phyloP scores from a whole-genome alignment of 2,797 vertebrate species.

The Melanotaenia pygmaea region DNA sequence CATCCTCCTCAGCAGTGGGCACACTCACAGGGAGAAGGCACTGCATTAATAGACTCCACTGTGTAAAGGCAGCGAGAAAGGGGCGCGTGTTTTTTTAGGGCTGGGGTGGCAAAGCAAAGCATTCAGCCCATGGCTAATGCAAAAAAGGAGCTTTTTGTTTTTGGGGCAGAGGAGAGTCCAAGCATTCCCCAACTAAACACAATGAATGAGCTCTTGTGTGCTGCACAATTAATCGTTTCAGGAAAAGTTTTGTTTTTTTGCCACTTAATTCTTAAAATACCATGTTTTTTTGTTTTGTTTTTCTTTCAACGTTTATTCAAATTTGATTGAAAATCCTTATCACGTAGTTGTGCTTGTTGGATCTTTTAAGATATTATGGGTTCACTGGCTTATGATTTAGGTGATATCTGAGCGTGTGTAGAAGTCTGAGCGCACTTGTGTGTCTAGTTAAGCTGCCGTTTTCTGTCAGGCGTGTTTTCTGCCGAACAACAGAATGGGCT shows the following conservation, averaged over 20 bases:
- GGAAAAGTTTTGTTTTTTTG: conserved; percentile 85
- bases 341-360: conserved; percentile 2
- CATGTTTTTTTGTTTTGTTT: background rate
- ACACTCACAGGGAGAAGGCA: conserved; percentile 77
- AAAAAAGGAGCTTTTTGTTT: conserved; percentile 97
- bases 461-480: conserved; percentile 88
- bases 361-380: conserved; percentile 7
- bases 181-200: conserved; percentile 92
- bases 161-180: conserved; percentile 88
- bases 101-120: conserved; percentile 98
- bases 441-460: conserved; percentile 89
- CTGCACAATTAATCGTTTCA: conserved; percentile 82
- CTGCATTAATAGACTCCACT: conserved; percentile 94
- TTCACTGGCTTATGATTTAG: conserved; percentile 87
- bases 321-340: background rate
- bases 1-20: conserved; percentile 87
- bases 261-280: conserved; percentile 61
- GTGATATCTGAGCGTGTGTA: conserved; percentile 91
- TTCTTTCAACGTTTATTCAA: background rate
- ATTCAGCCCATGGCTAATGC: conserved; percentile 90
- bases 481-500: conserved; percentile 91
- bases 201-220: conserved; percentile 96
- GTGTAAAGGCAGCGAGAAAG: conserved; percentile 92
- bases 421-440: conserved; percentile 91
- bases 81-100: conserved; percentile 97